These are phyloP conservation scores for Junco hyemalis DNA, from an alignment of 2,113 vertebrate species.

Conservation along the genomic window DNA sequence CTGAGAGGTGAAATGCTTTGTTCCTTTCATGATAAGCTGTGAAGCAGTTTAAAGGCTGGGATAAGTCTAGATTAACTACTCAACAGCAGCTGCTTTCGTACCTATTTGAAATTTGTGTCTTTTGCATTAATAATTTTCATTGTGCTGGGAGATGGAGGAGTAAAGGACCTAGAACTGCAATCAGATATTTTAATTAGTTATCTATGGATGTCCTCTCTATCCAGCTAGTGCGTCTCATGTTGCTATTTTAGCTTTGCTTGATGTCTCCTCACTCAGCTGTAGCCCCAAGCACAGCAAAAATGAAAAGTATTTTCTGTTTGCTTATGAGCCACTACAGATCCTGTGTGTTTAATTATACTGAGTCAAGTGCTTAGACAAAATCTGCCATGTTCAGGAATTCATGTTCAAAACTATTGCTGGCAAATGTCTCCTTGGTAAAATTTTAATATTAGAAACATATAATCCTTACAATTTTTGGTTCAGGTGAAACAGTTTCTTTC, in stretches of 20 bases:
- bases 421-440: background rate
- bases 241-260: background rate
- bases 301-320: background rate
- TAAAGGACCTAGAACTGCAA: background rate
- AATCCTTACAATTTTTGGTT: background rate
- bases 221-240: background rate
- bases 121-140: background rate
- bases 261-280: background rate
- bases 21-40: background rate
- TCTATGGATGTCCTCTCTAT: background rate
- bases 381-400: background rate
- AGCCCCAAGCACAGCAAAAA: background rate
- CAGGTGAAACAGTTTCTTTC: background rate
- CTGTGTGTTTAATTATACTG: too few relatives aligned
- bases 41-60: constrained; percentile 6
- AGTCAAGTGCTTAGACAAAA: background rate
- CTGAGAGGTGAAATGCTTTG: constrained; percentile 39
- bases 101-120: background rate
- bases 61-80: background rate
- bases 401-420: background rate
- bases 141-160: background rate
- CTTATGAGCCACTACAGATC: background rate
- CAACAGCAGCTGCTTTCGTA: background rate
- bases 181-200: background rate
- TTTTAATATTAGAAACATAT: background rate